Base-by-base conservation (phyloP, 2,888 invertebrate genomes). In the Tipula confusa region DNA sequence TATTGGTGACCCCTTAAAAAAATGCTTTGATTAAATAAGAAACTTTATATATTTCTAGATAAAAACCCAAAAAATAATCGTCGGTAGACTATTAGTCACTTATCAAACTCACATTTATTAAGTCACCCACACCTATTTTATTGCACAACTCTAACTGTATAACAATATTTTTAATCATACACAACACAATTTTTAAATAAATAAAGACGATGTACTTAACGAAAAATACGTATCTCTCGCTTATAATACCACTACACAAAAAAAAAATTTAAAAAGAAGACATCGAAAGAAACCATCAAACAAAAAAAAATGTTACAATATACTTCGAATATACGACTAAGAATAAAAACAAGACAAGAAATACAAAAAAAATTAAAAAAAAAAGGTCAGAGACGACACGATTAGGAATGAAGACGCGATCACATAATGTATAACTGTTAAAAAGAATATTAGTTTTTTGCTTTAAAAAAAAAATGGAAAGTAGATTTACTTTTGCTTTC, bases 361-460 rank as follows among this genome's bases (percentile, higher is more conserved):
- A 64, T 24, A 64, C 11, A 33, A 9, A n/a, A n/a, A n/a, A 13
- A n/a, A 36, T 9, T 11, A 6, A n/a, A 64, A 64, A 64, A 64
- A 64, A 64, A 64, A 64, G 64, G 64, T 64, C 64, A 64, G 64
- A 64, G 64, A 64, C 64, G 64, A 64, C 64, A 64, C 64, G 64
- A 64, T 64, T 64, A 64, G 64, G 64, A 64, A 64, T 64, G 64
- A 64, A 64, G 64, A 64, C 64, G 64, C 64, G 64, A 64, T 64
- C 64, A 64, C 64, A 64, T 64, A 64, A 64, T 64, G 64, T 64
- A 24, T 64, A 64, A 64, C 64, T 64, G 64, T 64, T 64, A 64
- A 64, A 64, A 64, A 64, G 64, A 64, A 24, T 64, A 24, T 64
- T 24, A 43, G 43, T 43, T 43, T 38, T 38, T 43, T 43, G n/a